These are phyloP conservation scores for Cotesia glomerata DNA, from an alignment of 1,140 invertebrate genomes.

Conservation along the genomic window DNA sequence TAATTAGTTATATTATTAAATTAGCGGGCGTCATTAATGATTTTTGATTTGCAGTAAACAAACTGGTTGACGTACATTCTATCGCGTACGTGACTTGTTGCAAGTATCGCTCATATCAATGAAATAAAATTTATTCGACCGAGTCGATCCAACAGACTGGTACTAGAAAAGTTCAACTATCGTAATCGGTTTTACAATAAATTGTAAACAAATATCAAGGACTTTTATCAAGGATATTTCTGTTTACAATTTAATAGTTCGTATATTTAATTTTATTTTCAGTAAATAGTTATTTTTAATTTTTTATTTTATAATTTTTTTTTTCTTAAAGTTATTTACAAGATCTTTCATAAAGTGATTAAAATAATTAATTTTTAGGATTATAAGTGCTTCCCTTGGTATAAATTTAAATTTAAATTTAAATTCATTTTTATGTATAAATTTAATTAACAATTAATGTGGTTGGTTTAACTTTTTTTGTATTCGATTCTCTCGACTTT, in stretches of 20 bases:
- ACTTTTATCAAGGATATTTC: too few species aligned
- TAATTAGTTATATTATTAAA: too few species aligned
- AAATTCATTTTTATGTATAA: neutral
- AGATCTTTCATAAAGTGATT: neutral
- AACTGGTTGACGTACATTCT: too few species aligned
- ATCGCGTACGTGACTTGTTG: neutral
- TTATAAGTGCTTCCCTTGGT: neutral
- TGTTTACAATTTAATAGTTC: neutral
- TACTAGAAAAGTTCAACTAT: too few species aligned
- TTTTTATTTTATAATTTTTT: neutral
- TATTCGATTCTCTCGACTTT: conserved; percentile 99
- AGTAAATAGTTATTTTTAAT: neutral
- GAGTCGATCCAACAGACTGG: too few species aligned
- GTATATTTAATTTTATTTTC: neutral
- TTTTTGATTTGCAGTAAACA: too few species aligned
- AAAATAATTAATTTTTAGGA: conserved; percentile 1
- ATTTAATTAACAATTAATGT: conserved; percentile 9
- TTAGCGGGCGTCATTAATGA: too few species aligned
- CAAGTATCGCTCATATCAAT: neutral
- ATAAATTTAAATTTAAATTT: neutral
- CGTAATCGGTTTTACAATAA: too few species aligned
- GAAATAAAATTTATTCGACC: too few species aligned
- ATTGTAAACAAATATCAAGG: too few species aligned
- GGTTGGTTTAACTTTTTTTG: conserved; percentile 76
- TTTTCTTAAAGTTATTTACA: conserved; percentile 18